Percentiles rank a stretch among this genome's conserved stretches.
Conservation (phyloP, 92 coral and sea anemone species). For the Chrysogorgia sp. region DNA sequence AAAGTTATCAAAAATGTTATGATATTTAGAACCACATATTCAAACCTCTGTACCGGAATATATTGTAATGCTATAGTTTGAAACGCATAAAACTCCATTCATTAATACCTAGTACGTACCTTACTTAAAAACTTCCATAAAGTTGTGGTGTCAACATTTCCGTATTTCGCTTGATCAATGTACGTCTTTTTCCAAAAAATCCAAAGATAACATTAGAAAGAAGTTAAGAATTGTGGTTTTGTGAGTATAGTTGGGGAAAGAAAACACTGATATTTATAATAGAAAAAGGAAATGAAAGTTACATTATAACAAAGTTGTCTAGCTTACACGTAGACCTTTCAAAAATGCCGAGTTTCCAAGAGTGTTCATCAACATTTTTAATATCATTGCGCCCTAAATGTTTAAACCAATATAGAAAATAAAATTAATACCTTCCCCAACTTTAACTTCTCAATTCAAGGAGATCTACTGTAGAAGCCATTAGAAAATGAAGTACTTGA, state of each 20-base stretch:
- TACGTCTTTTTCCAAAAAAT: slow-evolving; percentile 39
- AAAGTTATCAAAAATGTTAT: too few species aligned
- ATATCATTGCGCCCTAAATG: slow-evolving; percentile 59
- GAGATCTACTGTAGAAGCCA: too few species aligned
- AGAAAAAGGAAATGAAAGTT: not conserved
- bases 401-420: not conserved
- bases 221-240: not conserved
- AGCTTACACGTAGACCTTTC: slow-evolving; percentile 63
- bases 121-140: slow-evolving; percentile 63
- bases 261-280: not conserved
- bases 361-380: slow-evolving; percentile 59
- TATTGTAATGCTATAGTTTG: too few species aligned
- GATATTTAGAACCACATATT: too few species aligned
- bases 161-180: slow-evolving; percentile 51
- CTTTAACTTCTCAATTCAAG: too few species aligned
- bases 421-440: not conserved
- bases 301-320: not conserved
- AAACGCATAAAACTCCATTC: not conserved
- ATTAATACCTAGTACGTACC: slow-evolving; percentile 20
- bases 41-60: too few species aligned
- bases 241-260: not conserved
- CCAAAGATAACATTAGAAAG: not conserved
- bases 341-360: slow-evolving; percentile 56
- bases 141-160: slow-evolving; percentile 57
- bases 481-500: too few species aligned